Conservation (phyloP, 2,797 vertebrate species). For the Parotocinclus haroldoi region DNA sequence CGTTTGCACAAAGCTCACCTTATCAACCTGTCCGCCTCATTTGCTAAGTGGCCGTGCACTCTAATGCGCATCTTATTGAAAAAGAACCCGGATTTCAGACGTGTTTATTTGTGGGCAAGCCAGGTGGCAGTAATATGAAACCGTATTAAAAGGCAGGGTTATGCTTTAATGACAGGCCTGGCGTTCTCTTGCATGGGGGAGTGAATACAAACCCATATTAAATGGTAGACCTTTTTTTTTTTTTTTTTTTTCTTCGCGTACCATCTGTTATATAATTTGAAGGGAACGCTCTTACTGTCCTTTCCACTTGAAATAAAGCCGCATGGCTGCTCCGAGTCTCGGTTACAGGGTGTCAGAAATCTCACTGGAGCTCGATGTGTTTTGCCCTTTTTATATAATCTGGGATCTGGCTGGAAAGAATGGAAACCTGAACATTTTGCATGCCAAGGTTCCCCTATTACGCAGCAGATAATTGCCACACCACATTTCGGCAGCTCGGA, state of each 20-base stretch:
- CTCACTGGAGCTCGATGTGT: conserved; percentile 12
- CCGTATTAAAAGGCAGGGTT: conserved; percentile 41
- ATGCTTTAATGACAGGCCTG: conserved; percentile 30
- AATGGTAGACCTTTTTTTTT: conserved; percentile 25
- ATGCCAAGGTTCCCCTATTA: conserved; percentile 15
- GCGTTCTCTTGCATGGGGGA: conserved; percentile 22
- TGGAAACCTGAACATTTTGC: conserved; percentile 24
- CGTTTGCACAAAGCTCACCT: conserved; percentile 54
- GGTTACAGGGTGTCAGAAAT: conserved; percentile 1
- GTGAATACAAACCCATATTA: conserved; percentile 24
- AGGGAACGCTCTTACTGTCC: conserved; percentile 4
- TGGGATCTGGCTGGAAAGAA: conserved; percentile 18
- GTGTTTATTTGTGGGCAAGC: conserved; percentile 57
- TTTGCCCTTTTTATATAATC: conserved; percentile 14
- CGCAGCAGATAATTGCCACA: conserved; percentile 1
- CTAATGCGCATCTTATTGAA: conserved; percentile 52
- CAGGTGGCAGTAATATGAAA: conserved; percentile 51
- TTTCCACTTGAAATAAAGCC: conserved; percentile 6
- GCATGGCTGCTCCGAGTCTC: background rate
- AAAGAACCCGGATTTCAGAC: conserved; percentile 40
- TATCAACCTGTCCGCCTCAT: conserved; percentile 52
- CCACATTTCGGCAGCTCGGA: background rate
- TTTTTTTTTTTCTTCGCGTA: too few species aligned
- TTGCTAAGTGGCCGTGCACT: conserved; percentile 57
- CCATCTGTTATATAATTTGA: conserved; percentile 10